Evolutionary conservation across 2,113 vertebrate species (phyloP).

Genomic region (Meles meles): DNA sequence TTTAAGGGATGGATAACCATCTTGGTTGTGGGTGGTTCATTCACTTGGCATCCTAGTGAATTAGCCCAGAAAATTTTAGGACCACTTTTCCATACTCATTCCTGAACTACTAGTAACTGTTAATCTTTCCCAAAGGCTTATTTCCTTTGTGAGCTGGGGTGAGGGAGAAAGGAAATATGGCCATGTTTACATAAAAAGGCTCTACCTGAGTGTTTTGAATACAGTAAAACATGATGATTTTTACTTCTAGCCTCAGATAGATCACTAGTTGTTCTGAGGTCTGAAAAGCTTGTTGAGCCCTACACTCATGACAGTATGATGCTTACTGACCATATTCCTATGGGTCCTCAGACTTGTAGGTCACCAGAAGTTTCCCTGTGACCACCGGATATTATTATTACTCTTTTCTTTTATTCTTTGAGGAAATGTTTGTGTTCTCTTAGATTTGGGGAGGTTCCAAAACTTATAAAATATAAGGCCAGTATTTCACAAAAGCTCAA

Average conservation of each 20-base stretch:
- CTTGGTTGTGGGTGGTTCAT: not conserved
- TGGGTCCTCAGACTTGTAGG: not conserved
- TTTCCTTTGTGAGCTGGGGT: not conserved
- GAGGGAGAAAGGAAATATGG: not conserved
- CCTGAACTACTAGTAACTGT: not conserved
- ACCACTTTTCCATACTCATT: not conserved
- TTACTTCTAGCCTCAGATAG: not conserved
- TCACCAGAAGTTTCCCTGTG: not conserved
- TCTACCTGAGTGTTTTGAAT: not conserved
- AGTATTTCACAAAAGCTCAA: not conserved
- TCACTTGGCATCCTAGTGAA: not conserved
- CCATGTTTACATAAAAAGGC: not conserved
- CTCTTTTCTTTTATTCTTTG: not conserved
- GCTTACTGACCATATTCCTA: not conserved
- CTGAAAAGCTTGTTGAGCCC: not conserved
- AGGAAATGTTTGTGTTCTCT: not conserved
- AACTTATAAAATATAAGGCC: not conserved
- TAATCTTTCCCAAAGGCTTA: not conserved
- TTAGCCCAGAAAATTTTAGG: not conserved
- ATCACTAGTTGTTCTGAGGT: not conserved
- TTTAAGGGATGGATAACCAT: not conserved
- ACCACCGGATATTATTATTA: not conserved
- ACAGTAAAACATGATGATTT: not conserved
- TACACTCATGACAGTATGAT: not conserved
- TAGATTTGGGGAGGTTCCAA: not conserved